phyloP scores from a whole-genome alignment of 2,113 vertebrate species.

The Proteles cristata region DNA sequence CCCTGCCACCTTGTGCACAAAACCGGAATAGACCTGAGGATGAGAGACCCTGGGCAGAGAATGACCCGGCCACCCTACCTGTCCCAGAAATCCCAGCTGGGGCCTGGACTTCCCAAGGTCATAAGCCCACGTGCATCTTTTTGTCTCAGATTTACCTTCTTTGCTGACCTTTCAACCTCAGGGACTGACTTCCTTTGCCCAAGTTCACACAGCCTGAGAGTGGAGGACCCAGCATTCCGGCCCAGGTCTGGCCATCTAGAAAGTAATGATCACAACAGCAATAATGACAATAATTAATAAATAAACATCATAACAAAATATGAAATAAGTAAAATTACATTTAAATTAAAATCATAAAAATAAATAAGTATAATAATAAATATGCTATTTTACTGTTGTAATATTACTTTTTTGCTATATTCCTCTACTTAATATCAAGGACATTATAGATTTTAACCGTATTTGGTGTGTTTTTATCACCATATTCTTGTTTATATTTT shows the following conservation, averaged over 20 bases:
- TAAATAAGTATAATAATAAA: background rate
- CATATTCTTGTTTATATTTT: background rate
- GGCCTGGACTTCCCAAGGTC: no score
- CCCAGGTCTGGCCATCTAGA: background rate
- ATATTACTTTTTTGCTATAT: background rate
- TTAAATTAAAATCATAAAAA: background rate
- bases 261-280: background rate
- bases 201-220: background rate
- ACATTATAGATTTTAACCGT: background rate
- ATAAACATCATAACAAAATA: background rate
- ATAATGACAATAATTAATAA: background rate
- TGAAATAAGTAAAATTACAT: background rate
- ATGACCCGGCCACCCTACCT: background rate
- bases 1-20: background rate
- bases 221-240: background rate
- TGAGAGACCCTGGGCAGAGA: background rate
- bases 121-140: background rate
- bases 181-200: background rate
- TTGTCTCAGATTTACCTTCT: background rate
- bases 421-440: background rate
- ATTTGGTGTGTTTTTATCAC: background rate
- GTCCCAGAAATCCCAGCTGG: background rate
- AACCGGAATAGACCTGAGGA: background rate
- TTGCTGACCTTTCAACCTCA: background rate
- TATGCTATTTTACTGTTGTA: background rate